Evolutionary conservation across 1,140 invertebrate species (phyloP).

Genomic region (Drosophila parabipectinata): DNA sequence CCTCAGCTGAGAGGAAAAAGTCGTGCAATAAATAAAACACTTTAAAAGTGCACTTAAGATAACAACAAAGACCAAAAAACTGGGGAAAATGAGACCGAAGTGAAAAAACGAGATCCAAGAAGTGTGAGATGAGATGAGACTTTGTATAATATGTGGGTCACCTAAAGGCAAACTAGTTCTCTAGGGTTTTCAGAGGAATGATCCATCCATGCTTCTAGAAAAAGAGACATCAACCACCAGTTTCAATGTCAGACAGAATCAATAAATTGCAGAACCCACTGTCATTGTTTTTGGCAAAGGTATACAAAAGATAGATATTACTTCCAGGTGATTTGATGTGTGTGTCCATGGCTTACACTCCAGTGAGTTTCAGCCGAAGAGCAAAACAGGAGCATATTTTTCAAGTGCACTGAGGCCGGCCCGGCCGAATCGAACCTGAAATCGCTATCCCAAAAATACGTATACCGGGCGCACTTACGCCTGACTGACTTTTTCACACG

Average conservation of each 20-base stretch:
- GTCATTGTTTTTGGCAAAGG: constrained; percentile 26
- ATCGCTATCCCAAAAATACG: constrained; percentile 35
- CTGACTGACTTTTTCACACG: constrained; percentile 76
- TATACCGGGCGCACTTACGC: constrained; percentile 68
- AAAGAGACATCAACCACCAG: constrained; percentile 48
- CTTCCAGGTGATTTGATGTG: constrained; percentile 78
- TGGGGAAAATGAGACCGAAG: constrained; percentile 33
- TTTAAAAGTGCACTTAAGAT: constrained; percentile 79
- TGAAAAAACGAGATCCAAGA: constrained; percentile 35
- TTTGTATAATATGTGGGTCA: constrained; percentile 65
- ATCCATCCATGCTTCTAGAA: constrained; percentile 2
- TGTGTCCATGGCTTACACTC: constrained; percentile 74
- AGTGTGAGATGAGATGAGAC: constrained; percentile 38
- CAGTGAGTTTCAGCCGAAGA: constrained; percentile 48
- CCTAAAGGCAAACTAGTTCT: constrained; percentile 13
- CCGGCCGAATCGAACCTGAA: constrained; percentile 12
- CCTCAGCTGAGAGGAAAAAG: constrained; percentile 43
- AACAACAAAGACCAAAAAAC: constrained; percentile 44
- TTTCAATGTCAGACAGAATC: constrained; percentile 80
- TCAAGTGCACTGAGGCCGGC: constrained; percentile 28
- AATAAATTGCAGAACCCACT: constrained; percentile 64
- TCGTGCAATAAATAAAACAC: constrained; percentile 81
- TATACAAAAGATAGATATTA: constrained; percentile 58
- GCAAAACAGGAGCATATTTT: constrained; percentile 53
- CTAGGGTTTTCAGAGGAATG: not conserved